These are phyloP conservation scores for Leucania comma DNA, from an alignment of 2,888 invertebrate species.

Conservation along the genomic window DNA sequence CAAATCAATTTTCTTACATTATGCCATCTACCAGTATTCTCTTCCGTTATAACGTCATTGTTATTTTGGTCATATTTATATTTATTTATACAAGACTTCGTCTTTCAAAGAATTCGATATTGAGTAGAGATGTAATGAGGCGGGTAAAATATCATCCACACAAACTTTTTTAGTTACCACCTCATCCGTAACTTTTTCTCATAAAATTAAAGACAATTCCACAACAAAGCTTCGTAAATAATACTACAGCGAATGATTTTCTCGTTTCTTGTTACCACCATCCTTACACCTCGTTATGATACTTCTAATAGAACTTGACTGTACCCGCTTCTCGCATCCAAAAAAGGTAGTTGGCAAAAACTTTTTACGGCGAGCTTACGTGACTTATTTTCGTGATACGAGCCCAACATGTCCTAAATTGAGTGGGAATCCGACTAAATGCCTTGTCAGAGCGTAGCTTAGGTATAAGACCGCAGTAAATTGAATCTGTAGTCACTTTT, in stretches of 20 bases:
- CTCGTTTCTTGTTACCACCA: conserved; percentile 17
- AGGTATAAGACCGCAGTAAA: conserved; percentile 51
- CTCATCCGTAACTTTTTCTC: neutral
- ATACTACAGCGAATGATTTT: neutral
- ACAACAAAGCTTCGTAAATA: neutral
- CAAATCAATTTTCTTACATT: neutral
- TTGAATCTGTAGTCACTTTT: conserved; percentile 58
- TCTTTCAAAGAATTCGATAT: neutral
- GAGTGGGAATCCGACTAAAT: conserved; percentile 59
- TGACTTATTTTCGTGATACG: conserved; percentile 60
- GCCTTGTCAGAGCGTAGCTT: conserved; percentile 55
- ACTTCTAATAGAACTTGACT: conserved; percentile 37
- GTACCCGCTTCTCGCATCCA: conserved; percentile 36
- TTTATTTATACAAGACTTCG: too few relatives aligned
- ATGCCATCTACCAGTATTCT: neutral
- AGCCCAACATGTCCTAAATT: conserved; percentile 61
- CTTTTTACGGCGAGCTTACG: conserved; percentile 62
- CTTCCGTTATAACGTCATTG: neutral
- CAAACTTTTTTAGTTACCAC: neutral
- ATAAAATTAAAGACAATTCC: neutral
- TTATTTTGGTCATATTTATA: neutral
- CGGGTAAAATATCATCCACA: neutral
- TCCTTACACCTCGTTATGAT: conserved; percentile 44
- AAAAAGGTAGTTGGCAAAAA: conserved; percentile 55
- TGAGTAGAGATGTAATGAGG: neutral